phyloP scores from a whole-genome alignment of 1,140 invertebrate genomes.

The Drosophila sturtevanti region DNA sequence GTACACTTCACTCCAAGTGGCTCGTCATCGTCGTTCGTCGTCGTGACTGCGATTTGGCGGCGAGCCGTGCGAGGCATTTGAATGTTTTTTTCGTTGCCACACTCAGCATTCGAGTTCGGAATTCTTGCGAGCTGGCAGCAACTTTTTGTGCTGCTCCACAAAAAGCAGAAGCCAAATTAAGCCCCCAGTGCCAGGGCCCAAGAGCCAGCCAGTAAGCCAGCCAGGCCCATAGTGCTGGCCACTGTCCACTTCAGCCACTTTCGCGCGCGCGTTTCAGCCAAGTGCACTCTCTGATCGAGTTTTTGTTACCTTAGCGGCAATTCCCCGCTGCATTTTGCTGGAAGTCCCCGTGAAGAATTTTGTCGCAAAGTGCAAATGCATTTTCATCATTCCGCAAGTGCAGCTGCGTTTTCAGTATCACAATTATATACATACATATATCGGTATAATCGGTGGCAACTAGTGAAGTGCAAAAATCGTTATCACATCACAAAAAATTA shows the following conservation, averaged over 20 bases:
- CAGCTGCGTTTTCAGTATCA: slow-evolving; percentile 61
- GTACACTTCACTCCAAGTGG: slow-evolving; percentile 18
- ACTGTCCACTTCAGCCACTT: slow-evolving; percentile 54
- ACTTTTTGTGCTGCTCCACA: slow-evolving; percentile 68
- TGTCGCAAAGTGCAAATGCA: slow-evolving; percentile 77
- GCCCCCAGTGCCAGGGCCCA: slow-evolving; percentile 21
- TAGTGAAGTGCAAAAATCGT: slow-evolving; percentile 64
- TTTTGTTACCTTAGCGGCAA: slow-evolving; percentile 26
- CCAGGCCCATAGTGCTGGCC: slow-evolving; percentile 30
- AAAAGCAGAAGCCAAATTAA: slow-evolving; percentile 56
- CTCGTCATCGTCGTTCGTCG: slow-evolving; percentile 24
- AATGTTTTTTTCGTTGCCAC: slow-evolving; percentile 79
- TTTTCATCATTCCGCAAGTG: slow-evolving; percentile 73
- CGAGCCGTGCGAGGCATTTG: slow-evolving; percentile 77
- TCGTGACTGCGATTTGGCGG: slow-evolving; percentile 67
- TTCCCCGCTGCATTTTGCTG: slow-evolving; percentile 27
- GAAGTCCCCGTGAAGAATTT: slow-evolving; percentile 58
- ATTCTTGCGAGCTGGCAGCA: slow-evolving; percentile 82
- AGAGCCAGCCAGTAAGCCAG: not conserved
- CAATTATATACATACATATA: slow-evolving; percentile 62
- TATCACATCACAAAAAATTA: slow-evolving; percentile 38
- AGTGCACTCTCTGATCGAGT: slow-evolving; percentile 44
- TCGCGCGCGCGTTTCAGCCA: slow-evolving; percentile 54
- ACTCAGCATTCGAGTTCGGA: slow-evolving; percentile 82
- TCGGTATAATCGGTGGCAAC: slow-evolving; percentile 29